Conservation (phyloP, 2,888 invertebrate genomes). For the Drosophila cyrtoloma region DNA sequence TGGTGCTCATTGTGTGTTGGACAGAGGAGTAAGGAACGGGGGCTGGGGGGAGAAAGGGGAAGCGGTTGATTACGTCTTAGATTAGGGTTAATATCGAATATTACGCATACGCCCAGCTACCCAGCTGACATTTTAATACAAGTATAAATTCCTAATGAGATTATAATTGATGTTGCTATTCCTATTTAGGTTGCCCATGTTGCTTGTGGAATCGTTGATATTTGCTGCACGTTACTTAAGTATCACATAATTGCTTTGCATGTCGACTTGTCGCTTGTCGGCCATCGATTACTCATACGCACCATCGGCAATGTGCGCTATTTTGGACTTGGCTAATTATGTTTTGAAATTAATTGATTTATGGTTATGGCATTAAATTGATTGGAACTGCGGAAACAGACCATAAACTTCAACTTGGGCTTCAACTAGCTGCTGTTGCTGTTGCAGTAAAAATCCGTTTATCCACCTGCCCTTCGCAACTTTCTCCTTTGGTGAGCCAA, state of each 20-base stretch:
- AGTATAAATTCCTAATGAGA: slow-evolving; percentile 40
- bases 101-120: slow-evolving; percentile 37
- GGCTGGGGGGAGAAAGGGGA: neutral
- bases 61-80: neutral
- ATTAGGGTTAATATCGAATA: slow-evolving; percentile 31
- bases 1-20: slow-evolving; percentile 31
- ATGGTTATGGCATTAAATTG: slow-evolving; percentile 53
- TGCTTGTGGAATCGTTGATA: neutral
- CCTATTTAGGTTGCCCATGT: neutral
- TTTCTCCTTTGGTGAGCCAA: slow-evolving; percentile 6
- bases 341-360: slow-evolving; percentile 78
- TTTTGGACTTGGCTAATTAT: slow-evolving; percentile 58
- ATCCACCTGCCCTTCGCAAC: neutral
- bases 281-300: slow-evolving; percentile 65
- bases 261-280: slow-evolving; percentile 13
- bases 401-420: neutral
- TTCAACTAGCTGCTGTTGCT: slow-evolving; percentile 11
- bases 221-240: slow-evolving; percentile 46
- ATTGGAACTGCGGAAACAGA: neutral
- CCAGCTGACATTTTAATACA: slow-evolving; percentile 13
- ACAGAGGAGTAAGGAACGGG: neutral
- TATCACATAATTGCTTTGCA: slow-evolving; percentile 62
- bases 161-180: slow-evolving; percentile 39
- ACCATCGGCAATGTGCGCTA: slow-evolving; percentile 30
- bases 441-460: neutral